These are phyloP conservation scores for Montipora foliosa DNA, from an alignment of 64 coral and sea anemone genomes.

Conservation along the genomic window DNA sequence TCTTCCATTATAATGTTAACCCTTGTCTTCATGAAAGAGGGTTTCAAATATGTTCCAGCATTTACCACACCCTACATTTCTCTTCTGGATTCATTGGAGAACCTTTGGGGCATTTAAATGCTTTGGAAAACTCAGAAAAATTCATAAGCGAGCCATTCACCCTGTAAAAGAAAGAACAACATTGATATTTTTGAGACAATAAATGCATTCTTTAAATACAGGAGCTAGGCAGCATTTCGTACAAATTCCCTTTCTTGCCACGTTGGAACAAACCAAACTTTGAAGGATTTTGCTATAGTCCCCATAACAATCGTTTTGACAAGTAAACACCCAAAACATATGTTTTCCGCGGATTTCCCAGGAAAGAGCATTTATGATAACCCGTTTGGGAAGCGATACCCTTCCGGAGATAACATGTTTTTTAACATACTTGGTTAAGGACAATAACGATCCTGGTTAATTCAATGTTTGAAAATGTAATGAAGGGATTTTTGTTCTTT, in stretches of 20 bases:
- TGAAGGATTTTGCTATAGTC: neutral
- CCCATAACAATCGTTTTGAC: too few relatives aligned
- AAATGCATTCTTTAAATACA: neutral
- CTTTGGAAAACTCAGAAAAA: slow-evolving; percentile 51
- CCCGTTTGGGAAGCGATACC: too few relatives aligned
- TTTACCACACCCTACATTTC: slow-evolving; percentile 72
- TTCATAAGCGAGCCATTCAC: slow-evolving; percentile 57
- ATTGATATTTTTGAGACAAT: neutral
- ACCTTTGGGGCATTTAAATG: slow-evolving; percentile 65
- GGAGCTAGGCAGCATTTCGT: too few relatives aligned
- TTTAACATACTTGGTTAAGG: neutral
- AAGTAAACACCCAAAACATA: too few relatives aligned
- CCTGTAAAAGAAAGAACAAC: slow-evolving; percentile 20
- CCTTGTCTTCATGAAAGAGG: neutral
- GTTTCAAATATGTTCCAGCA: neutral
- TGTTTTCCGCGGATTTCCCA: too few relatives aligned
- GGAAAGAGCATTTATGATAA: too few relatives aligned
- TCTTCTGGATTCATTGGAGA: slow-evolving; percentile 69
- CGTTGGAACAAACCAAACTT: too few relatives aligned
- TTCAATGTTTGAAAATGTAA: too few relatives aligned
- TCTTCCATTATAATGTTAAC: neutral
- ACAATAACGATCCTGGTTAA: too few relatives aligned
- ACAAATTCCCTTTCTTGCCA: too few relatives aligned
- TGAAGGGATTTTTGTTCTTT: too few relatives aligned
- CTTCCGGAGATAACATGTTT: neutral